Base-by-base conservation (phyloP, 2,888 invertebrate species). In the Calameuta filiformis region DNA sequence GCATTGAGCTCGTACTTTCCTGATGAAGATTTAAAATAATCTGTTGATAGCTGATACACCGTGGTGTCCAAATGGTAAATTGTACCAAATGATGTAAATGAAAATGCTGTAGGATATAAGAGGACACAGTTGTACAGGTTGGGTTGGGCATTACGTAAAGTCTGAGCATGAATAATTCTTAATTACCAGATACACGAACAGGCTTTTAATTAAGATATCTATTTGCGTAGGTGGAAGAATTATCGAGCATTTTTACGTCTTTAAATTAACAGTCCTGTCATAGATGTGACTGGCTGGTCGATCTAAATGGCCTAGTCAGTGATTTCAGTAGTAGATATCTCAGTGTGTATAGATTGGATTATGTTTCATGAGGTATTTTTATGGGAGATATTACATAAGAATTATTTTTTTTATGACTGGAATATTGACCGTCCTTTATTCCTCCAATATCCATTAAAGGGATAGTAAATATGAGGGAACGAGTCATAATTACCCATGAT, bases 1-100 rank as follows among this genome's bases (percentile, higher is more conserved):
- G 93, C 93, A 93, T 93, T 89, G 90, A 89, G 85, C 86, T 83
- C 81, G 85, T 85, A 78, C 84, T 87, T 81, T 85, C 86, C 87
- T 87, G 76, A 73, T 77, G 75, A 71, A 2, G 23, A 56, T 0
- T 6, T 9, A 23, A 0, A 56, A 56, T 23, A 56, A 23, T 23
- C 56, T 15, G 23, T 23, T 9, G 15, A 2, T 23, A 9, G 9
- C 56, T 23, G 56, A 56, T 56, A 9, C 23, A 1, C 6, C 40
- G 15, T 15, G 15, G 23, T 15, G 6, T 56, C 40, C 40, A 56
- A 23, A 0, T 2, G 23, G 56, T 15, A 56, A 23, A 56, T 23
- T 56, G 40, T 23, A 56, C 9, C 9, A 2, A 23, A 56, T 6
- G 56, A 56, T 56, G 2, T 9, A 6, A 56, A 56, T 56, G 9